Base-by-base conservation (phyloP, 2,888 invertebrate genomes). In the Philhelius pedissequus region DNA sequence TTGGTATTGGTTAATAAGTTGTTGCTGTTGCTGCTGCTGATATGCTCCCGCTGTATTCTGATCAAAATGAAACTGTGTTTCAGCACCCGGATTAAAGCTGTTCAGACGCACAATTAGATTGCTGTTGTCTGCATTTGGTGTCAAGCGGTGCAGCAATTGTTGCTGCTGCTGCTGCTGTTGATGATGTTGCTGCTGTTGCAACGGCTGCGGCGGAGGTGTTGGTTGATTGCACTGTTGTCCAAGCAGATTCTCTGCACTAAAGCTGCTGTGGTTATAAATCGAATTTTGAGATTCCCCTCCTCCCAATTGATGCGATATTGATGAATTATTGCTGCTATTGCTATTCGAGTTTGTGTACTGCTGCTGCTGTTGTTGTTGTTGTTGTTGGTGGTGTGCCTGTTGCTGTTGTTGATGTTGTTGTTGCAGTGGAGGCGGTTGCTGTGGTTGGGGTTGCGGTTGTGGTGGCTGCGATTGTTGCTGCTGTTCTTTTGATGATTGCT, bases 201-300 rank as follows among this genome's bases (percentile, higher is more conserved):
- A 86, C 71, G 79, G 79, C 68, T 86, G 88, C 64, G 87, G 89
- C 48, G 87, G 87, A 64, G 87, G 88, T 43, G 87, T 88, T 69
- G 88, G 88, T 71, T 88, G 87, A 71, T 87, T 89, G 35, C 87
- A 87, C 43, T 88, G 89, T 79, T 89, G 89, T 71, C 88, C 89
- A 54, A 90, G 87, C 79, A 90, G 77, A 80, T 90, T 90, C 27
- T 90, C 90, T 79, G 90, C 89, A 86, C 87, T 90, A 88, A 90
- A 90, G 88, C 89, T 91, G 88, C 89, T 91, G 88, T 90, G 90
- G 87, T 89, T 90, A 87, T 90, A 91, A 86, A 91, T 89, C 89
- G 90, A 89, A 90, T 90, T 90, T 87, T 90, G 91, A 88, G 91
- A 89, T 89, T 90, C 91, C 87, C 89, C 90, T 82, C 90, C 90